Base-by-base conservation (phyloP, 2,113 vertebrate species). In the Alaudala cheleensis region DNA sequence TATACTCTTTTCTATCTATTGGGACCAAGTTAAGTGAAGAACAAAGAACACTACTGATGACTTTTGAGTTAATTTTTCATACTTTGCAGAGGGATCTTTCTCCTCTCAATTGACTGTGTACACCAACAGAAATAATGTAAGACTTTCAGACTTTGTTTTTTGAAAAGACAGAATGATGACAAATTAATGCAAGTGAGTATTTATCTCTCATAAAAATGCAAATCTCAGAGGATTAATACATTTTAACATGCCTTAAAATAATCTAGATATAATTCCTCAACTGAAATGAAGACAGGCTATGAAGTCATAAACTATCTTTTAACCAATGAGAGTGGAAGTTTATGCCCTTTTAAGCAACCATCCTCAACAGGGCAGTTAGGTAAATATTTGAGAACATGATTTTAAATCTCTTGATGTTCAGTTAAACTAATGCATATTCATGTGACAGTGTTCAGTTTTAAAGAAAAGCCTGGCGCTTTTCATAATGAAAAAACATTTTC, bases 171-270 rank as follows among this genome's bases (percentile, higher is more conserved):
- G 42, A 80, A 83, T 34, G 23, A 82, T 70, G 26, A 92, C 45
- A 90, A 88, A 82, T 86, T 70, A 15, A 93, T n/a, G 60, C 31
- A 92, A 84, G 89, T 64, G 0, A 67, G 33, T 94, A 61, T 44
- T 93, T 74, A 74, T 78, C 18, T 64, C 77, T 81, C 72, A 86
- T 62, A 81, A 93, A 92, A 84, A 92, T 89, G 44, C 56, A 87
- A 71, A 89, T 88, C 44, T 84, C 61, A 47, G 37, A 31, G 72
- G 51, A 11, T 47, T 82, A 93, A 78, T 49, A 64, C 34, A 44
- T 84, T 93, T 94, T 62, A 93, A 78, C 20, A 64, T 28, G 40
- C 28, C 40, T 81, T 81, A 81, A 82, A 78, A 91, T 51, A 92
- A 91, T 86, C 69, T 91, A 50, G n/a, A 71, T 74, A 54, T 23